A percentile compares a stretch with the other conserved stretches of the same genome.
These are phyloP conservation scores for Philopotamus ludificatus DNA, from an alignment of 1,140 invertebrate species.

Conservation along the genomic window DNA sequence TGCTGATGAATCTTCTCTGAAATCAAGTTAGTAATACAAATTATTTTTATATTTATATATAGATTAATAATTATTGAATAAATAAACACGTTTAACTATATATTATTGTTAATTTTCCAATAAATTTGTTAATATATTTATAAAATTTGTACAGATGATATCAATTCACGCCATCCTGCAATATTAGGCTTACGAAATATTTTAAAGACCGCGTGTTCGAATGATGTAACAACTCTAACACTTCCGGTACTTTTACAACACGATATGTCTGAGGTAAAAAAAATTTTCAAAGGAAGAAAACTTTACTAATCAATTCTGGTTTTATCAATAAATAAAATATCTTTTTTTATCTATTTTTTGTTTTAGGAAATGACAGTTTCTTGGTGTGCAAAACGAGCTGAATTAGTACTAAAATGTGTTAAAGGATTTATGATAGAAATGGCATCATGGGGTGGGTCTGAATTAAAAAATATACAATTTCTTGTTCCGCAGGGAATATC, in stretches of 20 bases:
- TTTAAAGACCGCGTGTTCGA: conserved; percentile 87
- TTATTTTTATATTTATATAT: neutral
- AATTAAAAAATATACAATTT: conserved; percentile 73
- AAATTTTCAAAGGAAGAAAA: neutral
- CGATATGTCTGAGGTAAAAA: conserved; percentile 91
- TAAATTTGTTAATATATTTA: conserved; percentile 13
- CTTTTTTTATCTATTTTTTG: neutral
- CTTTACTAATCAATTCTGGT: neutral
- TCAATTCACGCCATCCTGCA: conserved; percentile 94
- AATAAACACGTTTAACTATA: conserved; percentile 1
- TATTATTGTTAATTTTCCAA: neutral
- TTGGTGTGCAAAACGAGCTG: conserved; percentile 94
- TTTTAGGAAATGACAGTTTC: conserved; percentile 90
- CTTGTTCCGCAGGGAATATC: conserved; percentile 74
- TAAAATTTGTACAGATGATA: conserved; percentile 65
- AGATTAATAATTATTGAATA: neutral
- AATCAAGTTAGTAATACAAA: conserved; percentile 45
- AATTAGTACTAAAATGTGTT: conserved; percentile 96
- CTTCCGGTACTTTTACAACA: conserved; percentile 90
- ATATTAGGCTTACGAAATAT: conserved; percentile 94
- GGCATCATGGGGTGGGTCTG: conserved; percentile 86
- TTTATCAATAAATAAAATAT: neutral
- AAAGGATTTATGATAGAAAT: conserved; percentile 99
- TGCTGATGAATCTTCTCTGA: conserved; percentile 69
- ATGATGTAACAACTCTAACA: conserved; percentile 90